Evolutionary conservation across 2,113 vertebrate species (phyloP).

Genomic region (Ardeotis arabs): DNA sequence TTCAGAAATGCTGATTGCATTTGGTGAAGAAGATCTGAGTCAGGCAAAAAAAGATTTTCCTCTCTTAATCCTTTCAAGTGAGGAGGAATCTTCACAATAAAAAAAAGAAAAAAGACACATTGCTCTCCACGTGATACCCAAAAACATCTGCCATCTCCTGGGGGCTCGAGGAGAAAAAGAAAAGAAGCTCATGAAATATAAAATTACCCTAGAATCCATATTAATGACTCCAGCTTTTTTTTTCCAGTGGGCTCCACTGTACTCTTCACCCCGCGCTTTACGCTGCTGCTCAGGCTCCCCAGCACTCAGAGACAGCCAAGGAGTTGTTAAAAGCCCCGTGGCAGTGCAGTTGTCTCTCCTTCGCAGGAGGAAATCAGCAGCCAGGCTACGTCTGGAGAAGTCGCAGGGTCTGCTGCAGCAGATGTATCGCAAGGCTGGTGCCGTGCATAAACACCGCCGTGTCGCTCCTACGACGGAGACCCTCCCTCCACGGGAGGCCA

Average conservation of each 20-base stretch:
- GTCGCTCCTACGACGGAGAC: neutral
- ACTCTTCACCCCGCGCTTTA: neutral
- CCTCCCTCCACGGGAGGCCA: neutral
- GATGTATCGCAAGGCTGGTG: neutral
- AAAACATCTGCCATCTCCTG: conserved; percentile 62
- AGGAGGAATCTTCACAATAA: neutral
- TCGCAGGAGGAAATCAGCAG: neutral
- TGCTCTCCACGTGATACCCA: neutral
- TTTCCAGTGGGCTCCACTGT: neutral
- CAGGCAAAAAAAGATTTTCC: neutral
- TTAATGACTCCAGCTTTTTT: neutral
- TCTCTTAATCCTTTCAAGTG: conserved; percentile 15
- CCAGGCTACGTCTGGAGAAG: neutral
- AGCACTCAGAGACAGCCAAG: neutral
- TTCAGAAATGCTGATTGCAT: neutral
- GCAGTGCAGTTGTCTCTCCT: neutral
- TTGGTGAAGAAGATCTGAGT: neutral
- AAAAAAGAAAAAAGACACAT: neutral
- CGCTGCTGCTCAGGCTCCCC: neutral
- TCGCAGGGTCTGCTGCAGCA: neutral
- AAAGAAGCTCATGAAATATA: conserved; percentile 55
- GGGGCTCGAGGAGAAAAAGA: neutral
- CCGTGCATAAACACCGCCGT: rapidly evolving
- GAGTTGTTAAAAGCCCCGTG: neutral
- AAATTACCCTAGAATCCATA: conserved; percentile 33